Percentiles rank a stretch among this genome's conserved stretches.
Conservation (phyloP, 2,113 vertebrate genomes). For the Lates calcarifer region DNA sequence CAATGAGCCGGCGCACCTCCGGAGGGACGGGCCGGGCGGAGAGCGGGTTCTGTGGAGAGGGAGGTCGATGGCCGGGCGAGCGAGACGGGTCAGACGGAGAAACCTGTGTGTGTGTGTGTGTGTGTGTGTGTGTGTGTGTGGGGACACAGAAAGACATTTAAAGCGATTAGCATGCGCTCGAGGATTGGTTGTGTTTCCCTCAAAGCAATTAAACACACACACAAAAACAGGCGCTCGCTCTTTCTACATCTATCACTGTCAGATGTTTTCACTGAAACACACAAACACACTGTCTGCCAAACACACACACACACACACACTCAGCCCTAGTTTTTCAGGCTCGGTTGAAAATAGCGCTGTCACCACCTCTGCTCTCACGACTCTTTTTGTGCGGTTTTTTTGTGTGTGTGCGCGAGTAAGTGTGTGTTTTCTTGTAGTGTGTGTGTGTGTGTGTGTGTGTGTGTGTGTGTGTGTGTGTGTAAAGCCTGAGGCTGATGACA, state of each 20-base stretch:
- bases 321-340: conserved; percentile 18
- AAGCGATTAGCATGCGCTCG: conserved; percentile 15
- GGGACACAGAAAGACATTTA: conserved; percentile 15
- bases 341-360: conserved; percentile 54
- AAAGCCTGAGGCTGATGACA: conserved; percentile 45
- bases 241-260: conserved; percentile 50
- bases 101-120: conserved; percentile 75
- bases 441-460: conserved; percentile 28
- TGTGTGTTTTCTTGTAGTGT: not conserved
- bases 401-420: too few relatives aligned
- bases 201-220: conserved; percentile 45
- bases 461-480: conserved; percentile 22
- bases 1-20: conserved; percentile 92
- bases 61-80: conserved; percentile 58
- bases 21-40: conserved; percentile 89
- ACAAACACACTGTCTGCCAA: not conserved
- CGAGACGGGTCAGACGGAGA: conserved; percentile 81
- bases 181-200: conserved; percentile 41
- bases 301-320: conserved; percentile 17
- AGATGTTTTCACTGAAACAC: conserved; percentile 1
- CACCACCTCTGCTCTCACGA: conserved; percentile 56
- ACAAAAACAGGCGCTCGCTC: conserved; percentile 21
- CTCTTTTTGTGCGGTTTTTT: conserved; percentile 16
- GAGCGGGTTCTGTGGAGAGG: conserved; percentile 71
- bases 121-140: conserved; percentile 22